Evolutionary conservation across 2,113 vertebrate species (phyloP).

Genomic region (Struthidea cinerea): DNA sequence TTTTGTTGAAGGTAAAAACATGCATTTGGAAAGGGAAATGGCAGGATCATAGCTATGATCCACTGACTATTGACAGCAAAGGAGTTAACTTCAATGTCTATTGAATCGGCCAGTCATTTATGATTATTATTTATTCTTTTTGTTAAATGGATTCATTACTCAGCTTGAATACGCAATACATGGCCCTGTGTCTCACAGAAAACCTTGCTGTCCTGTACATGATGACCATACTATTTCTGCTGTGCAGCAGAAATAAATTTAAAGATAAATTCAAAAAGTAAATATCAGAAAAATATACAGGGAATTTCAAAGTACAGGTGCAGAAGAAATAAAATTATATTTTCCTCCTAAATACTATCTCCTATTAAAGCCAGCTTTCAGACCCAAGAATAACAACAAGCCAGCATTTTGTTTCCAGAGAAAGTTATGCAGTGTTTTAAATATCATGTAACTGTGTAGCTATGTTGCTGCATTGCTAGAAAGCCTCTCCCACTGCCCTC

Average conservation of each 20-base stretch:
- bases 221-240: background rate
- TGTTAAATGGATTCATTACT: constrained; percentile 1
- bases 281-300: background rate
- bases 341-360: background rate
- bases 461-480: background rate
- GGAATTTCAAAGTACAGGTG: background rate
- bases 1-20: background rate
- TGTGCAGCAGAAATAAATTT: background rate
- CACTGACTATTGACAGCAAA: background rate
- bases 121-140: constrained; percentile 41
- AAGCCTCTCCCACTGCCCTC: background rate
- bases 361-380: background rate
- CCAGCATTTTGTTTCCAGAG: background rate
- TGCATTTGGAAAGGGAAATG: background rate
- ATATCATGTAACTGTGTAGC: background rate
- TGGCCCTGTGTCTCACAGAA: background rate
- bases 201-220: background rate
- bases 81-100: background rate
- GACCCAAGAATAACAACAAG: background rate
- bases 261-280: background rate
- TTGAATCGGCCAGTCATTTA: constrained; percentile 12
- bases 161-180: background rate
- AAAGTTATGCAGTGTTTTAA: background rate
- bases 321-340: background rate
- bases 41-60: background rate